A percentile compares a stretch with the other conserved stretches of the same genome.
Conservation (phyloP, 1,140 invertebrate genomes). For the Reticulitermes speratus region DNA sequence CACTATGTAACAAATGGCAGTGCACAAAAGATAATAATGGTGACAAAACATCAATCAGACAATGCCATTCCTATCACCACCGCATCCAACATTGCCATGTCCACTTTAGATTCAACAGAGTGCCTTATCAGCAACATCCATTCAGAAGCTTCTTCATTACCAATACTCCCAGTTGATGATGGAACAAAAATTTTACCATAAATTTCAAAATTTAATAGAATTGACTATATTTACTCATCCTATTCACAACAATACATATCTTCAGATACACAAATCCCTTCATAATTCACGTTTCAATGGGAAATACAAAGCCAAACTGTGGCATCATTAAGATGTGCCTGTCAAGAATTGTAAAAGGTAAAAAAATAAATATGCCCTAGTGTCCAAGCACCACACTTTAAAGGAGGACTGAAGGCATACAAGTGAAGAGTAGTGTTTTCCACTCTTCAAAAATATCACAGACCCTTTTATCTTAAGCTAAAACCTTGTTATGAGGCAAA, state of each 20-base stretch:
- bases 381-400: too few species aligned
- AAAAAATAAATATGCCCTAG: too few species aligned
- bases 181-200: background rate
- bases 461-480: too few species aligned
- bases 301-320: background rate
- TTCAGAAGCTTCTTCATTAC: background rate
- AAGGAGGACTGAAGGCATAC: too few species aligned
- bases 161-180: background rate
- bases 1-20: background rate
- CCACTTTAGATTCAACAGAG: background rate
- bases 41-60: background rate
- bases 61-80: background rate
- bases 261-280: background rate
- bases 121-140: constrained; percentile 17
- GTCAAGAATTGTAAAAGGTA: background rate
- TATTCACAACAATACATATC: background rate
- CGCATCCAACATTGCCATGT: background rate
- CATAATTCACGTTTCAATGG: background rate
- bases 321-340: background rate
- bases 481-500: too few species aligned
- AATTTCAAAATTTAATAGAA: background rate
- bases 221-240: background rate
- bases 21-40: background rate
- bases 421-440: too few species aligned
- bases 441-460: too few species aligned